phyloP scores from a whole-genome alignment of 2,797 vertebrate species.

The Liasis olivaceus region DNA sequence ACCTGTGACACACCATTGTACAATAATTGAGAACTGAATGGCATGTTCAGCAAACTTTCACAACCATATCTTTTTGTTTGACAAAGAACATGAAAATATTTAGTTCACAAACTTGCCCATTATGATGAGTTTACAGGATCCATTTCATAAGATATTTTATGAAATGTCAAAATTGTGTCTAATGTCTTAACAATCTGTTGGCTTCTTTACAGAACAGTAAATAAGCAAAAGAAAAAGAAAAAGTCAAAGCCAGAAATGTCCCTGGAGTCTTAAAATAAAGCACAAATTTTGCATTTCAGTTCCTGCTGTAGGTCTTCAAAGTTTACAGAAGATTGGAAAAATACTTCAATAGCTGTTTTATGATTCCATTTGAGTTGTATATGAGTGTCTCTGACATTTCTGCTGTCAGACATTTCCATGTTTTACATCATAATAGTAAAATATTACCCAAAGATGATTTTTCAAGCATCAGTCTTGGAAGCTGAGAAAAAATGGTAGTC shows the following conservation, averaged over 20 bases:
- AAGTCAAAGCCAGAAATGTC: slow-evolving; percentile 72
- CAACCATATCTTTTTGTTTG: slow-evolving; percentile 69
- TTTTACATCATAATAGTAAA: slow-evolving; percentile 54
- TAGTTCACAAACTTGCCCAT: slow-evolving; percentile 67
- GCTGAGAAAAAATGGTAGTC: slow-evolving; percentile 23
- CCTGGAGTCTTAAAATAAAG: slow-evolving; percentile 63
- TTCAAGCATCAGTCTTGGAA: slow-evolving; percentile 63
- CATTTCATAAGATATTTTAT: slow-evolving; percentile 78
- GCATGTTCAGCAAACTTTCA: slow-evolving; percentile 57
- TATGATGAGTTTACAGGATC: slow-evolving; percentile 68
- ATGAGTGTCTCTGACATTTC: slow-evolving; percentile 69
- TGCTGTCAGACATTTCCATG: slow-evolving; percentile 54
- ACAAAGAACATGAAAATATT: slow-evolving; percentile 63
- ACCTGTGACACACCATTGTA: slow-evolving; percentile 42
- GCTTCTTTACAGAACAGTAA: slow-evolving; percentile 74
- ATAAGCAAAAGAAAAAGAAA: slow-evolving; percentile 48
- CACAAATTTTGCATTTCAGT: slow-evolving; percentile 59
- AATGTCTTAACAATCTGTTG: slow-evolving; percentile 74
- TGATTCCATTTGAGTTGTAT: slow-evolving; percentile 71
- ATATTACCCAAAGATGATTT: slow-evolving; percentile 56
- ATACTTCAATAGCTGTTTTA: slow-evolving; percentile 74
- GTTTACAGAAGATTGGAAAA: slow-evolving; percentile 75
- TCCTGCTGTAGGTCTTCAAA: slow-evolving; percentile 73
- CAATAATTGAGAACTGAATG: slow-evolving; percentile 65
- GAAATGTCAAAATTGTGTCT: slow-evolving; percentile 74